A percentile compares a stretch with the other conserved stretches of the same genome.
These are phyloP conservation scores for Danaus chrysippus DNA, from an alignment of 2,888 invertebrate species.

Conservation along the genomic window DNA sequence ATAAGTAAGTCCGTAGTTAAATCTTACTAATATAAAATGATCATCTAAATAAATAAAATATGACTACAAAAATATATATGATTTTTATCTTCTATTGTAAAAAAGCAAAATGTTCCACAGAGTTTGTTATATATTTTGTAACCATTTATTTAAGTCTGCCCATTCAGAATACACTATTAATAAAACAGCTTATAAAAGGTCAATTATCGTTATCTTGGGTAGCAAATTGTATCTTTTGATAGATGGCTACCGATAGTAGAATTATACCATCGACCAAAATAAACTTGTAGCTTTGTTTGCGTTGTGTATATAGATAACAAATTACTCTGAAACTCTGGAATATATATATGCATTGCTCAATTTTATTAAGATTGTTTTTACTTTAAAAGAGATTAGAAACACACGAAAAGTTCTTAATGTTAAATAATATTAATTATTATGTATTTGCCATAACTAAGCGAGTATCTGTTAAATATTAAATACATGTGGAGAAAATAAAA, in stretches of 20 bases:
- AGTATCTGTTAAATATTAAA: too few relatives aligned
- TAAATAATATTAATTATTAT: too few relatives aligned
- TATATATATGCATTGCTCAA: too few relatives aligned
- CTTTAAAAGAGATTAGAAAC: too few relatives aligned
- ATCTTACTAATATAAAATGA: too few relatives aligned
- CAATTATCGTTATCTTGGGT: background rate
- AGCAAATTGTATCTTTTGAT: background rate
- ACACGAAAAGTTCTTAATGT: too few relatives aligned
- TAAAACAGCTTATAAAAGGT: conserved; percentile 1
- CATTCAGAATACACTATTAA: background rate
- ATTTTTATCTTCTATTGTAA: background rate
- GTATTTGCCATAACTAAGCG: too few relatives aligned
- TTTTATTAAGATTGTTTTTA: too few relatives aligned
- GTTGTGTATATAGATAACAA: too few relatives aligned
- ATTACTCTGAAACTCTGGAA: too few relatives aligned
- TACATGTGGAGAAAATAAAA: too few relatives aligned
- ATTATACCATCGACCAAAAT: background rate
- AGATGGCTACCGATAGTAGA: background rate
- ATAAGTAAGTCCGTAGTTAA: background rate
- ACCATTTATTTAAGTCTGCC: background rate
- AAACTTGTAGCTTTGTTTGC: too few relatives aligned
- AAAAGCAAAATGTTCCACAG: background rate
- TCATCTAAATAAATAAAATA: background rate
- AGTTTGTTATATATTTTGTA: background rate
- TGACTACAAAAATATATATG: background rate